Evolutionary conservation across 2,888 invertebrate genomes (phyloP).

Genomic region (Acrobasis repandana): DNA sequence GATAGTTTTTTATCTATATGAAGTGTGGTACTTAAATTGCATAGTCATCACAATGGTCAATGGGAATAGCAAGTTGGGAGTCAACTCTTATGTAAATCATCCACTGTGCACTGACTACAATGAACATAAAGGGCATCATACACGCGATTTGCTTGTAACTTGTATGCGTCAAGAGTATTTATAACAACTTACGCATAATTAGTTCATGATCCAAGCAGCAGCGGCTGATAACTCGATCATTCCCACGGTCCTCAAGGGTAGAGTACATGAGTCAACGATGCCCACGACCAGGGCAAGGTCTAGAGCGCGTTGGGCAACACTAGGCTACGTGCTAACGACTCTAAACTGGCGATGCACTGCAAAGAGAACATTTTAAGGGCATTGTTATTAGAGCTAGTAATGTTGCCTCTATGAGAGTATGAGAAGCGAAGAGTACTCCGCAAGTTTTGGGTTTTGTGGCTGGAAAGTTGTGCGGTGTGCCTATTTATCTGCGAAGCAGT

Average conservation of each 20-base stretch:
- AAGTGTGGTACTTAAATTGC: not conserved
- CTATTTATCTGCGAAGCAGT: too few relatives aligned
- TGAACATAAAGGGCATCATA: not conserved
- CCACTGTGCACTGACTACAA: not conserved
- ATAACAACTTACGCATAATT: constrained; percentile 20
- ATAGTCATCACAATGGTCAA: not conserved
- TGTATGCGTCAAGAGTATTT: constrained; percentile 16
- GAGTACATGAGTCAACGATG: constrained; percentile 56
- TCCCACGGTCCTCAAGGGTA: constrained; percentile 59
- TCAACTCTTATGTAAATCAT: constrained; percentile 3
- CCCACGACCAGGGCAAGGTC: constrained; percentile 59
- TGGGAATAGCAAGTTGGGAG: not conserved
- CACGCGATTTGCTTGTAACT: constrained; percentile 9
- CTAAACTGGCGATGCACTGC: constrained; percentile 42
- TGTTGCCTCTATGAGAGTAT: not conserved
- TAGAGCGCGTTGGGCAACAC: constrained; percentile 53
- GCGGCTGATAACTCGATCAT: constrained; percentile 45
- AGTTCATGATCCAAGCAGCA: constrained; percentile 42
- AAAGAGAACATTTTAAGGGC: constrained; percentile 51
- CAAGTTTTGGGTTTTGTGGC: not conserved
- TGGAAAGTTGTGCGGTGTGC: not conserved
- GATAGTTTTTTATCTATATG: not conserved
- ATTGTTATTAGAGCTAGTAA: constrained; percentile 41
- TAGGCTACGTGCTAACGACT: constrained; percentile 69
- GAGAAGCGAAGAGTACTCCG: not conserved